Base-by-base conservation (phyloP, 2,113 vertebrate species). In the Uropsilus gracilis region DNA sequence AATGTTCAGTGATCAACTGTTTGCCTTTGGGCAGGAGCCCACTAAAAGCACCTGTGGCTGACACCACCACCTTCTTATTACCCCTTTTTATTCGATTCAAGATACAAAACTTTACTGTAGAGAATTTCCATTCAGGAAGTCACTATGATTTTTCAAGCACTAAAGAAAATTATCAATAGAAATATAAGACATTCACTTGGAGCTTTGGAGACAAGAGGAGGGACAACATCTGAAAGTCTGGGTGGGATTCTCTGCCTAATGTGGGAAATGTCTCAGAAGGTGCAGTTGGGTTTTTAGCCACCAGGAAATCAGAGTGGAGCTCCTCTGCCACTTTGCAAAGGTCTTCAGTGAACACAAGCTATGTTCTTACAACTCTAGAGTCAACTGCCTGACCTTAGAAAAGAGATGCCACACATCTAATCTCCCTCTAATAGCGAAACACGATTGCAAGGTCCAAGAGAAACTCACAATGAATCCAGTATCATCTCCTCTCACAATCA, bases 371-470 rank as follows among this genome's bases (percentile, higher is more conserved):
- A 4, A 2, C 8, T 18, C 34, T 5, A 8, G 37, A 88, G 5
- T 13, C 46, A 78, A 26, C 48, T 9, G 39, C 42, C 66, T 34
- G n/a, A 73, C 20, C 39, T n/a, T 2, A 11, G 16, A 17, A 13
- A 75, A 69, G 73, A 3, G 8, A 44, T 5, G 87, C 96, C 97
- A 98, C 98, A 96, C 97, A 96, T 97, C 90, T 63, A 82, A 30
- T 26, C 94, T 96, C 63, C 48, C 91, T 76, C 86, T 37, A 2
- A 4, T 3, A 24, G 22, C 30, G 17, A 57, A 37, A 30, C 68
- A 57, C 53, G 61, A 80, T 10, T 9, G 5, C 3, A 46, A 61
- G 37, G 68, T 1, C 68, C 66, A 30, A 30, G 59, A 53, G 2
- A 34, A 55, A 39, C 42, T 16, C 55, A 2, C 3, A n/a, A 55